Percentiles rank a stretch among this genome's conserved stretches.
phyloP scores from a whole-genome alignment of 2,797 vertebrate species.

The Leucoraja ocellata region DNA sequence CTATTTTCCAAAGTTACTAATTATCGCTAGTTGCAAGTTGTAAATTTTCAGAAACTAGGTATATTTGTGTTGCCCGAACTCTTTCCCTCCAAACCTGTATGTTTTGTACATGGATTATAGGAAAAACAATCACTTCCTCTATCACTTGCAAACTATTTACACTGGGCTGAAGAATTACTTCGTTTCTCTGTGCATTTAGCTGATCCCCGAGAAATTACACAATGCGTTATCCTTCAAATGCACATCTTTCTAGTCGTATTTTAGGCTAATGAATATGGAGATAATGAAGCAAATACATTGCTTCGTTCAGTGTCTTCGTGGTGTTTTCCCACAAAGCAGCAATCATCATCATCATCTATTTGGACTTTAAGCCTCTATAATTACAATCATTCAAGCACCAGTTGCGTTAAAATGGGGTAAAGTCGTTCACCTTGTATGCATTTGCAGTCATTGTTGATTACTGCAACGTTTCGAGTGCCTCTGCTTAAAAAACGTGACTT shows the following conservation, averaged over 20 bases:
- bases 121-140: neutral
- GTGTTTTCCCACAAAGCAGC: slow-evolving; percentile 70
- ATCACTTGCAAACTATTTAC: no score
- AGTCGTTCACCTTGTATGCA: neutral
- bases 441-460: slow-evolving; percentile 20
- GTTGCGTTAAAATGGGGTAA: slow-evolving; percentile 61
- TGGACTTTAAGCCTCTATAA: slow-evolving; percentile 74
- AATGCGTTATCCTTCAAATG: no score
- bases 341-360: slow-evolving; percentile 72
- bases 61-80: neutral
- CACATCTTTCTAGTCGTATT: neutral
- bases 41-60: neutral
- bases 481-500: neutral
- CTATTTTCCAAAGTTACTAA: neutral
- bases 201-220: neutral
- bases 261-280: slow-evolving; percentile 64
- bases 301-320: slow-evolving; percentile 72
- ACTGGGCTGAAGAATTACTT: neutral
- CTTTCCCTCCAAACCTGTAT: no score
- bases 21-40: neutral
- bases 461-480: neutral
- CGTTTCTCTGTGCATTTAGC: neutral
- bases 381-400: slow-evolving; percentile 78
- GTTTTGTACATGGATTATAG: neutral
- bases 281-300: slow-evolving; percentile 74